Base-by-base conservation (phyloP, 2,888 invertebrate genomes). In the Amblyteles armatorius region DNA sequence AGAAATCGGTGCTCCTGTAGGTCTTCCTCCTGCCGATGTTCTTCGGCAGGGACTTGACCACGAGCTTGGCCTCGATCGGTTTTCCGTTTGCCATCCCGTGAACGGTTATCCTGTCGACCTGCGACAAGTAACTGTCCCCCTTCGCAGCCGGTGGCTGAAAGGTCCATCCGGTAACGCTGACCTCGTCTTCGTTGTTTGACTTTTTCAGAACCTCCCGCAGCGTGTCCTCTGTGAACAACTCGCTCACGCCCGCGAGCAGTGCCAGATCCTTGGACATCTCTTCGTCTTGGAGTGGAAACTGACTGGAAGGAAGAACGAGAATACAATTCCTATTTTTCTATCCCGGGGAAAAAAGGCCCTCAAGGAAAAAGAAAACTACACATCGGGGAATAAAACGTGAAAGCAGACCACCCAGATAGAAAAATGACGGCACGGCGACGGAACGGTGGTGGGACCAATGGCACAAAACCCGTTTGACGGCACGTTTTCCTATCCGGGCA, bases 51-150 rank as follows among this genome's bases (percentile, higher is more conserved):
- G 94, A 95, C 92, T 97, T 97, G 0, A 96, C 94, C 16, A 97
- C 94, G 0, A 96, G 92, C 90, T 95, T 95, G 0, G 96, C 92
- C 68, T 94, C 88, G 57, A 93, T 93, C 0, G 88, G 69, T 13
- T 91, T 91, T 3, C 91, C 91, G 36, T 91, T 83, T 11, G 94
- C 92, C 69, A 89, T 90, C 1, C 96, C 96, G 79, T 94, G 93
- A 4, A 97, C 94, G 72, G 93, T 95, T 44, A 97, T 95, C 52
- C 96, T 95, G 71, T 95, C 95, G 0, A 97, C 94, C 83, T 95
- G 95, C 88, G 97, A 96, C 71, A 97, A 91, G 89, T 97, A 97
- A 0, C 96, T 96, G 89, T 97, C 97, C 0, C 97, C 97, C 92
- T 96, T 96, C 72, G 94, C 94, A 82, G 93, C 94, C 7, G 94